phyloP scores from a whole-genome alignment of 1,140 invertebrate species.

The Cydia pomonella region DNA sequence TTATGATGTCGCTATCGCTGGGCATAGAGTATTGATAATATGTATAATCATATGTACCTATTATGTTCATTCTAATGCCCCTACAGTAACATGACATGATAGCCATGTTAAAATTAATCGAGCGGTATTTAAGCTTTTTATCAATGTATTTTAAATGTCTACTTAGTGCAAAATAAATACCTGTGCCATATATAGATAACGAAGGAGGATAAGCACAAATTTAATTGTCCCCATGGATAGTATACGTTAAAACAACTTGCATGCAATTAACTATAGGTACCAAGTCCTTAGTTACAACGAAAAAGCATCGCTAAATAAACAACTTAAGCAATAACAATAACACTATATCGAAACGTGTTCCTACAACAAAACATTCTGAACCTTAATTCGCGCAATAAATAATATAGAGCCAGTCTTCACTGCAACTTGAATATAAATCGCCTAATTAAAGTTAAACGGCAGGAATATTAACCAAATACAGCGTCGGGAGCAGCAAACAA shows the following conservation, averaged over 20 bases:
- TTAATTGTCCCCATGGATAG: no score
- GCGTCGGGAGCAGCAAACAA: slow-evolving; percentile 33
- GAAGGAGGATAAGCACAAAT: no score
- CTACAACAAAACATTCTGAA: slow-evolving; percentile 43
- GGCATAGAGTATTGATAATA: no score
- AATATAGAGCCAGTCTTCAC: slow-evolving; percentile 70
- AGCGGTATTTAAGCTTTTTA: no score
- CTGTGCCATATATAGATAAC: not conserved
- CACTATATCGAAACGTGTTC: slow-evolving; percentile 34
- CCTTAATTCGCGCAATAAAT: slow-evolving; percentile 70
- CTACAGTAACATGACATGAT: no score
- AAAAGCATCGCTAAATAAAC: slow-evolving; percentile 8
- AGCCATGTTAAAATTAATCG: no score
- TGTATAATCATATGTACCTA: no score
- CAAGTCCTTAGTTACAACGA: not conserved
- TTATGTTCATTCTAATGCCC: no score
- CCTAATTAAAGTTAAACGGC: slow-evolving; percentile 72
- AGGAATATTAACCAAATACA: slow-evolving; percentile 64
- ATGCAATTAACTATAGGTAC: not conserved
- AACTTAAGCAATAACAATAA: slow-evolving; percentile 42
- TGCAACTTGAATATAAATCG: slow-evolving; percentile 77
- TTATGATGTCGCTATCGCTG: no score
- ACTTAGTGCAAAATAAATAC: not conserved
- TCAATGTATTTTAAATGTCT: not conserved
- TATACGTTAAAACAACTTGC: not conserved